Evolutionary conservation across 1,140 invertebrate genomes (phyloP), one percentile per base, ranked within the genome.

Genomic region (Bombus terrestris): DNA sequence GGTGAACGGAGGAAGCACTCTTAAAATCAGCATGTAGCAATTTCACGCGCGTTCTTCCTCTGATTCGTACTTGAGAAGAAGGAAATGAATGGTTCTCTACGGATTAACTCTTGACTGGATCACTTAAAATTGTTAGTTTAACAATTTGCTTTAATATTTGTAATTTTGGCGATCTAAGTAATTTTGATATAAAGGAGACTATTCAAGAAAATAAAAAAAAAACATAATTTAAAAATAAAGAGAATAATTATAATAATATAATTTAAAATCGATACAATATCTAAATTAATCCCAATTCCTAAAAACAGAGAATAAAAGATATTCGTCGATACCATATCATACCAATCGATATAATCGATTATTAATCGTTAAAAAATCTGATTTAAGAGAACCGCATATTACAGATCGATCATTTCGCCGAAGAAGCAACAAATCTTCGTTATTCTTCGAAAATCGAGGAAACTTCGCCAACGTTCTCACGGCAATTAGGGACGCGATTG

Each of bases 11-110:
- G 73, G 81, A 77, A 73, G 69, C 43, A 32, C 53, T 43, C n/a
- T 71, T 59, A 75, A 83, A 87, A 87, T 83, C 37, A 37, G 64
- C 75, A 87, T n/a, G 53, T 77, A 53, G 35, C 37, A 81, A 83
- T 74, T 81, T 82, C 86, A 53, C 37, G 37, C 53, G 41, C n/a
- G 28, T 43, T 88, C 71, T 74, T 37, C 75, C 73, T 37, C 53
- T 41, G 69, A 74, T 81, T 64, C 79, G 62, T 76, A 47, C 25
- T 43, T 25, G 68, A 68, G 41, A 64, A 43, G 2, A 35, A 39
- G 75, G 78, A 69, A 87, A 81, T 78, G 69, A 53, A 66, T 41
- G 86, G 59, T 74, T 59, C 79, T 73, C 12, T 71, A 59, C 80
- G 43, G 39, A 68, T 86, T 47, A 69, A 41, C 35, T n/a, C 66